Percentiles rank a stretch among this genome's conserved stretches.
Conservation (phyloP, 2,797 vertebrate species). For the Lerista edwardsae region DNA sequence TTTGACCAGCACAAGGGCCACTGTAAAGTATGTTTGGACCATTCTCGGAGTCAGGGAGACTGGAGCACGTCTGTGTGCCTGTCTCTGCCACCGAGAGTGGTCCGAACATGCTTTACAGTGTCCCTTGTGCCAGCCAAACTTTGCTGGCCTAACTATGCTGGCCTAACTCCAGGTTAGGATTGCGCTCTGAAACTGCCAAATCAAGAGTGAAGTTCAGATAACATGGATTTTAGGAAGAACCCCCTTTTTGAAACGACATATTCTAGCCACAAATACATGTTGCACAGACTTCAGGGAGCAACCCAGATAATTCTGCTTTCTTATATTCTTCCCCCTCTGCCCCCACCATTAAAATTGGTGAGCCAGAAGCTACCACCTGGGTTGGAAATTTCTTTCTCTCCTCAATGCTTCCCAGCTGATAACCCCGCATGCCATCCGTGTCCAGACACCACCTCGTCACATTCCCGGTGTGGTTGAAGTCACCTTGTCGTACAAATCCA, state of each 20-base stretch:
- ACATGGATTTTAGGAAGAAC: background rate
- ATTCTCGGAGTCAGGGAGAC: no score
- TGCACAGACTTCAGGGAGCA: background rate
- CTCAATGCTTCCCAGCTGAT: conserved; percentile 83
- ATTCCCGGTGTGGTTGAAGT: conserved; percentile 98
- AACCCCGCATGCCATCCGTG: conserved; percentile 95
- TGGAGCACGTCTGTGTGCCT: no score
- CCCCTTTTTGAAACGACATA: background rate
- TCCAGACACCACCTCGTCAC: conserved; percentile 96
- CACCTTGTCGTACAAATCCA: conserved; percentile 97
- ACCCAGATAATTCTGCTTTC: background rate
- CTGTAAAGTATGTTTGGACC: no score
- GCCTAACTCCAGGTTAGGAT: no score
- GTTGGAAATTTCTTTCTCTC: background rate
- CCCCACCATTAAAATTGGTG: background rate
- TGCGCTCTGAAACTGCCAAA: no score
- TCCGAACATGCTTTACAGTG: no score
- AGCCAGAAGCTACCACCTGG: background rate
- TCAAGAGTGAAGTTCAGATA: no score
- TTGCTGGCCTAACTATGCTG: no score
- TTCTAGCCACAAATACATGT: background rate
- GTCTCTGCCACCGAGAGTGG: no score
- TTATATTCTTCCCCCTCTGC: background rate
- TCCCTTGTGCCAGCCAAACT: no score
- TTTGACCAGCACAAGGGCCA: no score